Percentiles rank a stretch among this genome's conserved stretches.
Conservation (phyloP, 1,140 invertebrate genomes). For the Eufriesea mexicana region DNA sequence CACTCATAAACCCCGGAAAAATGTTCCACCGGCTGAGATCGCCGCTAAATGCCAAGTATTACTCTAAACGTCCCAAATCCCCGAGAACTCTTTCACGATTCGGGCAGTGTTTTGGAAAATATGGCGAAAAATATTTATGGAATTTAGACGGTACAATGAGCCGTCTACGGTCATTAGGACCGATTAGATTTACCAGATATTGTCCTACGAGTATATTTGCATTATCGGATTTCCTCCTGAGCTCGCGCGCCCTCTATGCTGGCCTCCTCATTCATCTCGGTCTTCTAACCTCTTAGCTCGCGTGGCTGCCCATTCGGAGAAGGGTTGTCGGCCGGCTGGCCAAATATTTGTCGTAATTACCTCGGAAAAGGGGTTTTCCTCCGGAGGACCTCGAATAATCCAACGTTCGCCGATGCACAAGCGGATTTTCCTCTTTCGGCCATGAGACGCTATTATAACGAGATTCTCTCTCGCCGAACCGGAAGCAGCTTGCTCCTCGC, state of each 20-base stretch:
- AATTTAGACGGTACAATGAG: constrained; percentile 70
- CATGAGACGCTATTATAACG: constrained; percentile 38
- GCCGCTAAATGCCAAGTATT: background rate
- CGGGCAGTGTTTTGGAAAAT: constrained; percentile 75
- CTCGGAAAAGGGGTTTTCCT: constrained; percentile 56
- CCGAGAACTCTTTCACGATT: background rate
- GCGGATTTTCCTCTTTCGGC: constrained; percentile 62
- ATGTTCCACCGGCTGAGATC: background rate
- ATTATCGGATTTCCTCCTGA: constrained; percentile 62
- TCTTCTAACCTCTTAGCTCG: constrained; percentile 72
- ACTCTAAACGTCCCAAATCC: background rate
- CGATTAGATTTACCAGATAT: constrained; percentile 73
- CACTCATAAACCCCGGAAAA: background rate
- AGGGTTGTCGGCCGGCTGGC: constrained; percentile 80
- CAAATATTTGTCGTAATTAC: constrained; percentile 83
- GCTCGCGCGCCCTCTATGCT: background rate
- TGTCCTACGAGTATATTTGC: constrained; percentile 58
- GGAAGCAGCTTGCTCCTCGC: constrained; percentile 48
- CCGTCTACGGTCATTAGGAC: constrained; percentile 70
- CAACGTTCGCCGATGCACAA: constrained; percentile 51
- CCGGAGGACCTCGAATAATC: constrained; percentile 32
- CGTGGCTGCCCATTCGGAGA: constrained; percentile 75
- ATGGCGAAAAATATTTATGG: constrained; percentile 80
- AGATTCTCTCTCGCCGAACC: constrained; percentile 36
- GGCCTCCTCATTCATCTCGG: background rate